Conservation (phyloP, 2,797 vertebrate species). For the Coluber constrictor region DNA sequence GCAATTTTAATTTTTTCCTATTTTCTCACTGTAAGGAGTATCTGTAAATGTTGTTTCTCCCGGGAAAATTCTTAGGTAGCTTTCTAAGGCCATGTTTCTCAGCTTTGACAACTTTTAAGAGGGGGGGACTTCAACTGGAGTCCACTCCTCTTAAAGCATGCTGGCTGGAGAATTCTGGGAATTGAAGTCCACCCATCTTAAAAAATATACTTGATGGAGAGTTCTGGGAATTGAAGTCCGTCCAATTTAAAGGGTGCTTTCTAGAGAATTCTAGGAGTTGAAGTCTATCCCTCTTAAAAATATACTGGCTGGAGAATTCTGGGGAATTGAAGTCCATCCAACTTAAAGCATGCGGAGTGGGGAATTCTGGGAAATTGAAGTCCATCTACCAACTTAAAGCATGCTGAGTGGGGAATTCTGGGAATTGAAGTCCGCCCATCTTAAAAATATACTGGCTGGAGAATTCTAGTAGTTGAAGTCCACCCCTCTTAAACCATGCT, state of each 20-base stretch:
- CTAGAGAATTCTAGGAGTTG: neutral
- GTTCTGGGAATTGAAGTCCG: neutral
- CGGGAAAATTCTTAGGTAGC: neutral
- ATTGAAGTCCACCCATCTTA: too few species aligned
- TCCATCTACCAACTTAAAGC: too few species aligned
- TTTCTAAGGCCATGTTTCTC: neutral
- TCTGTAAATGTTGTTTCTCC: neutral
- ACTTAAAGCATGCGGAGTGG: fast-evolving
- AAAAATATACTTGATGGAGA: fast-evolving
- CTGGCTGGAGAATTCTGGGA: too few species aligned
- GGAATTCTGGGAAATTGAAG: neutral
- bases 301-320: neutral
- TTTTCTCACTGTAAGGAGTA: neutral
- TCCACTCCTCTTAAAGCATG: neutral
- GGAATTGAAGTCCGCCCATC: too few species aligned
- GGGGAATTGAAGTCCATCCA: neutral
- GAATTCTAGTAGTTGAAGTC: too few species aligned
- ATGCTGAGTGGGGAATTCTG: too few species aligned
- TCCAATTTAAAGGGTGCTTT: fast-evolving
- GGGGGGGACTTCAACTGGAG: too few species aligned
- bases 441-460: too few species aligned
- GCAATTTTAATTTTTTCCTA: neutral
- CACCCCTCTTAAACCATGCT: too few species aligned
- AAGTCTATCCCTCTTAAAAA: fast-evolving
- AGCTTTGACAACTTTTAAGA: neutral